Percentiles rank a stretch among this genome's conserved stretches.
Evolutionary conservation across 2,113 vertebrate genomes (phyloP).

Genomic region (Anser cygnoides): DNA sequence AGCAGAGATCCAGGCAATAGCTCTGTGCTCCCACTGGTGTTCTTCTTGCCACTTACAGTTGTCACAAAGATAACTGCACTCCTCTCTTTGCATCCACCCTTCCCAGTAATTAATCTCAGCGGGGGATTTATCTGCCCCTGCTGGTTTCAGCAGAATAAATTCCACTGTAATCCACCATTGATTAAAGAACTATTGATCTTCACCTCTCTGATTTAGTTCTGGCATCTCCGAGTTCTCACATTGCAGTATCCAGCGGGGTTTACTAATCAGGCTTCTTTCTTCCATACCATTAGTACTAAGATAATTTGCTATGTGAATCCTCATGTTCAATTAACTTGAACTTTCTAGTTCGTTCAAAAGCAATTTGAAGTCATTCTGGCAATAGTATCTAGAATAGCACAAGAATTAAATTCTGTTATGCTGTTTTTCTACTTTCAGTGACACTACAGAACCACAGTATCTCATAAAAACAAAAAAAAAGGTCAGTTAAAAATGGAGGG

Average conservation of each 20-base stretch:
- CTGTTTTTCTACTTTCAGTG: not conserved
- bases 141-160: constrained; percentile 53
- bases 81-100: constrained; percentile 9
- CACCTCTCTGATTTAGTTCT: constrained; percentile 53
- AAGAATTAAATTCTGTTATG: constrained; percentile 23
- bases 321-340: constrained; percentile 62
- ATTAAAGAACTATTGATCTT: constrained; percentile 72
- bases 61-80: constrained; percentile 45
- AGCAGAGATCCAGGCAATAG: constrained; percentile 26
- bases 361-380: constrained; percentile 42
- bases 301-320: constrained; percentile 46
- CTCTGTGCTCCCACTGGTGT: not conserved
- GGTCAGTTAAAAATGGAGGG: not conserved
- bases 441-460: not conserved
- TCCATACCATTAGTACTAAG: constrained; percentile 40
- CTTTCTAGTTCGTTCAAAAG: not conserved
- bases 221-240: constrained; percentile 3
- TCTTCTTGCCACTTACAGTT: constrained; percentile 34
- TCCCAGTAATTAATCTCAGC: constrained; percentile 42
- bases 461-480: not conserved
- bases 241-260: constrained; percentile 27
- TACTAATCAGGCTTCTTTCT: constrained; percentile 53
- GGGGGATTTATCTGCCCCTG: constrained; percentile 42
- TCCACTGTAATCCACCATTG: constrained; percentile 51
- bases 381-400: constrained; percentile 12